Percentiles rank a stretch among this genome's conserved stretches.
phyloP scores from a whole-genome alignment of 2,797 vertebrate genomes.

The Acestrorhynchus altus region DNA sequence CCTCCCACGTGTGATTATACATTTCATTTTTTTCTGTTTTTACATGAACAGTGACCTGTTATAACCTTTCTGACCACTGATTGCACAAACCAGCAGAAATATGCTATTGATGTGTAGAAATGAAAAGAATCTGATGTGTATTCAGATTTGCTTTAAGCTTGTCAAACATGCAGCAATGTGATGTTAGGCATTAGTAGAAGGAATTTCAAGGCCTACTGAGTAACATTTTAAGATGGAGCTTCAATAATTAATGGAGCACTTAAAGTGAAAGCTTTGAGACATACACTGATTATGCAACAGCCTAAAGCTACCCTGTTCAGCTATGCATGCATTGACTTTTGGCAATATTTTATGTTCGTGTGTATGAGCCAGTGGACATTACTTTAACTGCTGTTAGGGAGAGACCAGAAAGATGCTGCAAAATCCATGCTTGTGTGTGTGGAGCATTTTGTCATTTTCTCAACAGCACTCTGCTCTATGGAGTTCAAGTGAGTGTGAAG shows the following conservation, averaged over 20 bases:
- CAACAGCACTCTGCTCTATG: neutral
- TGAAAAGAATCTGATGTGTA: neutral
- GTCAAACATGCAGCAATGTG: neutral
- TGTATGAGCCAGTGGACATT: neutral
- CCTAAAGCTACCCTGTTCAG: conserved; percentile 12
- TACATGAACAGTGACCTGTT: neutral
- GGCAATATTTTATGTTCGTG: neutral
- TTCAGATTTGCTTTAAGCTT: neutral
- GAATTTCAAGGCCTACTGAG: conserved; percentile 9
- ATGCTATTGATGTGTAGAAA: neutral
- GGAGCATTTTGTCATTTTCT: neutral
- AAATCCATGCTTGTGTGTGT: neutral
- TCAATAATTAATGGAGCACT: conserved; percentile 77
- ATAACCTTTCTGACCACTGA: neutral
- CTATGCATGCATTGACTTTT: neutral
- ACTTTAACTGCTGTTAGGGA: neutral
- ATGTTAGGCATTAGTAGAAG: neutral
- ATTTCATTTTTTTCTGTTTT: neutral
- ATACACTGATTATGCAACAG: conserved; percentile 22
- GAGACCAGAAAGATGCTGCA: neutral
- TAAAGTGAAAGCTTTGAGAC: conserved; percentile 66
- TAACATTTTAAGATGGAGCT: neutral
- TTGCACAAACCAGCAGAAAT: neutral
- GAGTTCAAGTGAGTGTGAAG: neutral
- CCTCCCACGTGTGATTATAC: neutral